Evolutionary conservation across 2,113 vertebrate genomes (phyloP).

Genomic region (Periophthalmodon schlosseri): DNA sequence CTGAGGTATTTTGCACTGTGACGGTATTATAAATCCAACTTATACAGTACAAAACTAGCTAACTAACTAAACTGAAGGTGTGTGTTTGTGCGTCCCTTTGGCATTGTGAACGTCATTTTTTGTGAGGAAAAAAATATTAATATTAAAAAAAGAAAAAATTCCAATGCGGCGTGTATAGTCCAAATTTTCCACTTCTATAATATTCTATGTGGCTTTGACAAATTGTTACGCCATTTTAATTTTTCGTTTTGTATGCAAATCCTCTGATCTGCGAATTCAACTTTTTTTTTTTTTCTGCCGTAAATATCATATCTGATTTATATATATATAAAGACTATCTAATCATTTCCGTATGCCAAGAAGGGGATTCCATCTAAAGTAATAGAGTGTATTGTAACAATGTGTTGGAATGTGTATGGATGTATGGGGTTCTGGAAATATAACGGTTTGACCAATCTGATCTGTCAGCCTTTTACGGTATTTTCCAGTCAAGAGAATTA

Average conservation of each 20-base stretch:
- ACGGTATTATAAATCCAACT: conserved; percentile 80
- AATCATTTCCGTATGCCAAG: conserved; percentile 54
- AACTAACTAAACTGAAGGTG: conserved; percentile 80
- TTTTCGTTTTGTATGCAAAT: conserved; percentile 57
- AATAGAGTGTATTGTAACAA: conserved; percentile 50
- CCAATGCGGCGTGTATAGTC: conserved; percentile 74
- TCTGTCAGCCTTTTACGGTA: conserved; percentile 31
- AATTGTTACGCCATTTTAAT: conserved; percentile 47
- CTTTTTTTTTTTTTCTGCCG: conserved; percentile 33
- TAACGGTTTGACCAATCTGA: conserved; percentile 36
- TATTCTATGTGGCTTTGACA: conserved; percentile 71
- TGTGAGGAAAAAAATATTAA: conserved; percentile 71
- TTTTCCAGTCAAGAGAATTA: conserved; percentile 62
- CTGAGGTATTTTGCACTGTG: conserved; percentile 84
- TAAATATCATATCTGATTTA: conserved; percentile 38
- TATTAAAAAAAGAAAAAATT: conserved; percentile 18
- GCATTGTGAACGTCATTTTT: conserved; percentile 81
- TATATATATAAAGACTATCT: conserved; percentile 49
- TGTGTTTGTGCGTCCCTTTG: conserved; percentile 82
- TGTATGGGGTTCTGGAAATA: conserved; percentile 45
- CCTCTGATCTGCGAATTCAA: conserved; percentile 42
- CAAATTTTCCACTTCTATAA: conserved; percentile 59
- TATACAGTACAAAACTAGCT: conserved; percentile 82
- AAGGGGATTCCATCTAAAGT: conserved; percentile 54
- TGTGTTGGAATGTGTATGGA: conserved; percentile 41